A percentile compares a stretch with the other conserved stretches of the same genome.
Conservation (phyloP, 2,113 vertebrate genomes). For the Grantiella picta region DNA sequence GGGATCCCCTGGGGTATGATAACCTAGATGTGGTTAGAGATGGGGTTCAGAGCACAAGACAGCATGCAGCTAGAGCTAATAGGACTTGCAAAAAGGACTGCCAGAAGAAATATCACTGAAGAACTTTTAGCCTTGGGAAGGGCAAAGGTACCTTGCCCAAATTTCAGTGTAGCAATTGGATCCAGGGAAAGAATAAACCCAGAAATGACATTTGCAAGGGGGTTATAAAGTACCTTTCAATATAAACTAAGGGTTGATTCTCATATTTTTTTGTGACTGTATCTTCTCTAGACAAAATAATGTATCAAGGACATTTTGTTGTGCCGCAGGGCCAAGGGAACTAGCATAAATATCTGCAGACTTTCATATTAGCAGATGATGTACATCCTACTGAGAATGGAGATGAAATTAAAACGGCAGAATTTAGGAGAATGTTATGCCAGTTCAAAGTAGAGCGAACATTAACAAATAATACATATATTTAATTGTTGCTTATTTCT, state of each 20-base stretch:
- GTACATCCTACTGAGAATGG: not conserved
- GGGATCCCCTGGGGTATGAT: not conserved
- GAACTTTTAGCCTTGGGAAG: not conserved
- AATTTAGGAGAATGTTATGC: not conserved
- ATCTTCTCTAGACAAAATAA: not conserved
- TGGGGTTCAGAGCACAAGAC: not conserved
- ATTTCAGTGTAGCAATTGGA: not conserved
- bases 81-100: not conserved
- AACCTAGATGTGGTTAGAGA: not conserved
- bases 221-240: not conserved
- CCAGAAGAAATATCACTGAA: not conserved
- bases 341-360: not conserved
- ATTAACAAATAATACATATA: not conserved
- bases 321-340: not conserved
- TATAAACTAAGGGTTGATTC: not conserved
- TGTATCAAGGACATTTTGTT: not conserved
- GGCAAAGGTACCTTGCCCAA: not conserved
- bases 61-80: not conserved
- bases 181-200: not conserved
- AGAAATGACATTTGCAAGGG: not conserved
- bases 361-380: not conserved
- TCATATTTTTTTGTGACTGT: not conserved
- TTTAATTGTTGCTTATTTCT: not conserved
- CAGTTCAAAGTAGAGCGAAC: not conserved
- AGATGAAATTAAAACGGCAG: not conserved